Conservation (phyloP, 2,113 vertebrate species). For the Pseudorasbora parva region DNA sequence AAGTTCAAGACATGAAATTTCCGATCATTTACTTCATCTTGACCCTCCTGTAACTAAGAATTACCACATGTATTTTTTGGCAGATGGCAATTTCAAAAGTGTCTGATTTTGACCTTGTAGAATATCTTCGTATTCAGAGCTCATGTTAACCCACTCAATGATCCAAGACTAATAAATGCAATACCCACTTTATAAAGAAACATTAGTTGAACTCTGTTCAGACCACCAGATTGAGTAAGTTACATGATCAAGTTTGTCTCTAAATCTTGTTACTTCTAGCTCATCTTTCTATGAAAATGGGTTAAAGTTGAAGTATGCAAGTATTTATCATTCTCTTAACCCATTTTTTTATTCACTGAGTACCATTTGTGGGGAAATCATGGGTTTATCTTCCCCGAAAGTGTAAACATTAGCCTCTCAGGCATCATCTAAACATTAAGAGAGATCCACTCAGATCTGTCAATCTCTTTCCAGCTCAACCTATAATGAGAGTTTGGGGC, state of each 20-base stretch:
- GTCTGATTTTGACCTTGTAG: slow-evolving; percentile 18
- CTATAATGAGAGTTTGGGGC: no score
- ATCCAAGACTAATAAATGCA: slow-evolving; percentile 25
- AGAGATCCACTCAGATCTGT: no score
- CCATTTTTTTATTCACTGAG: no score
- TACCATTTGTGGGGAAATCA: no score
- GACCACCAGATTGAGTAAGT: background rate
- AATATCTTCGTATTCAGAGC: slow-evolving; percentile 7
- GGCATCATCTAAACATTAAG: no score
- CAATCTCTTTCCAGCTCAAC: no score
- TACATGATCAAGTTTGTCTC: background rate
- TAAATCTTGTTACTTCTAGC: background rate
- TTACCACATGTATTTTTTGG: slow-evolving; percentile 47
- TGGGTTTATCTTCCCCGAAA: no score
- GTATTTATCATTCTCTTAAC: no score
- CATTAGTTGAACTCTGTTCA: background rate
- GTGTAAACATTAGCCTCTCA: no score
- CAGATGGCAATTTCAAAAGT: slow-evolving; percentile 30
- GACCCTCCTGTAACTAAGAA: slow-evolving; percentile 22
- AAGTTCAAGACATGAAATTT: slow-evolving; percentile 47
- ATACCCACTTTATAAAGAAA: background rate
- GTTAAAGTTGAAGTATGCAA: background rate
- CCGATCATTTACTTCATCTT: slow-evolving; percentile 42
- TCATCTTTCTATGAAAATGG: background rate
- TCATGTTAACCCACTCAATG: background rate